Percentiles rank a stretch among this genome's conserved stretches.
phyloP scores from a whole-genome alignment of 2,113 vertebrate species.

The Mobula hypostoma region DNA sequence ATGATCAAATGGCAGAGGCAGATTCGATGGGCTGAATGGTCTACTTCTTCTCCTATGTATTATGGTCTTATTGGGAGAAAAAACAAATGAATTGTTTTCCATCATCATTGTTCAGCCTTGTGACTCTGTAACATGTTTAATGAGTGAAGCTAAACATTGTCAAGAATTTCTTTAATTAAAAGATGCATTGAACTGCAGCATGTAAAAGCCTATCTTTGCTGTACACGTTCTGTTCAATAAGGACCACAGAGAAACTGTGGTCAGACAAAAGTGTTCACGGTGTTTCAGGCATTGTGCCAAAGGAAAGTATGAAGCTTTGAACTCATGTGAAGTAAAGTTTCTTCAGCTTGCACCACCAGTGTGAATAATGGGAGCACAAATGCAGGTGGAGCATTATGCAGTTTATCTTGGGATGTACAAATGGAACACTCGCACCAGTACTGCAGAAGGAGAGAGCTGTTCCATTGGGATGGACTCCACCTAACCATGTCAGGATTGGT shows the following conservation, averaged over 20 bases:
- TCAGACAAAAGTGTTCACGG: background rate
- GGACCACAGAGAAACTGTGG: background rate
- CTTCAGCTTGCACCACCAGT: background rate
- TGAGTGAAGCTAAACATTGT: background rate
- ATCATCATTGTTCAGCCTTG: background rate
- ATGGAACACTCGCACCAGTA: too few relatives aligned
- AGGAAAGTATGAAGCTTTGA: background rate
- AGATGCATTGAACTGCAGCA: background rate
- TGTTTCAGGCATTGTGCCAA: background rate
- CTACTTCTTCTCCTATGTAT: too few relatives aligned
- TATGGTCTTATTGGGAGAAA: background rate
- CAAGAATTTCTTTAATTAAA: background rate
- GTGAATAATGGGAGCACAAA: background rate
- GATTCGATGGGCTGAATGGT: too few relatives aligned
- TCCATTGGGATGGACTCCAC: too few relatives aligned
- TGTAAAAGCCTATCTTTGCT: background rate
- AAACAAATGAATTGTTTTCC: background rate
- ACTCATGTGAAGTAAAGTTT: background rate
- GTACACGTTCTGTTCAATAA: background rate
- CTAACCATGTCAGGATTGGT: too few relatives aligned
- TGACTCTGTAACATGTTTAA: background rate
- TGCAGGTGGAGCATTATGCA: background rate
- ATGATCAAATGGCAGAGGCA: too few relatives aligned
- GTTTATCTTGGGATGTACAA: background rate
- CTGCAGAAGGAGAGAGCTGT: too few relatives aligned